These are phyloP conservation scores for Eupleurogrammus muticus DNA, from an alignment of 2,797 vertebrate species.

Conservation along the genomic window DNA sequence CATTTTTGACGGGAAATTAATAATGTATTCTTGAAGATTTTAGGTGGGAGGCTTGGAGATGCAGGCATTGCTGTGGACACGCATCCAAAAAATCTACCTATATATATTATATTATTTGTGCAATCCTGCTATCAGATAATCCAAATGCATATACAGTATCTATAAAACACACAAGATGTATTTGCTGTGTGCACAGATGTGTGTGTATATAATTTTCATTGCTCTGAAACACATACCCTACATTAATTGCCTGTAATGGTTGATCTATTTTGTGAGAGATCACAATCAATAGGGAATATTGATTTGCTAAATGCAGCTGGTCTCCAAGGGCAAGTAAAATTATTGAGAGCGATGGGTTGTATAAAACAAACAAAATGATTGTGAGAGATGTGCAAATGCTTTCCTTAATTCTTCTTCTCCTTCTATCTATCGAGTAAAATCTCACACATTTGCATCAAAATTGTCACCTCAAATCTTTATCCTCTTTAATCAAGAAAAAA, in stretches of 20 bases:
- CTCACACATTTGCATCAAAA: constrained; percentile 38
- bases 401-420: constrained; percentile 6
- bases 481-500: neutral
- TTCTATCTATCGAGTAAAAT: constrained; percentile 16
- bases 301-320: constrained; percentile 45
- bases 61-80: constrained; percentile 9
- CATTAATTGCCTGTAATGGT: constrained; percentile 25
- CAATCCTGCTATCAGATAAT: neutral
- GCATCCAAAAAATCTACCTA: neutral
- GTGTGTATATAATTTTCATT: neutral
- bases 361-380: constrained; percentile 53
- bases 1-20: constrained; percentile 78
- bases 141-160: neutral
- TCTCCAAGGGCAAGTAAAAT: constrained; percentile 26
- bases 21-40: constrained; percentile 82
- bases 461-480: neutral
- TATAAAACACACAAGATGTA: neutral
- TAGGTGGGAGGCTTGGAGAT: constrained; percentile 52
- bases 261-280: constrained; percentile 41
- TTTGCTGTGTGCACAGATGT: neutral
- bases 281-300: constrained; percentile 43
- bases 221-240: neutral
- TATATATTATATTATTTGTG: neutral
- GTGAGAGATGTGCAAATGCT: constrained; percentile 13
- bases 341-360: constrained; percentile 38